Evolutionary conservation across 2,113 vertebrate species (phyloP), one percentile per base, ranked within the genome.

Genomic region (Scortum barcoo): DNA sequence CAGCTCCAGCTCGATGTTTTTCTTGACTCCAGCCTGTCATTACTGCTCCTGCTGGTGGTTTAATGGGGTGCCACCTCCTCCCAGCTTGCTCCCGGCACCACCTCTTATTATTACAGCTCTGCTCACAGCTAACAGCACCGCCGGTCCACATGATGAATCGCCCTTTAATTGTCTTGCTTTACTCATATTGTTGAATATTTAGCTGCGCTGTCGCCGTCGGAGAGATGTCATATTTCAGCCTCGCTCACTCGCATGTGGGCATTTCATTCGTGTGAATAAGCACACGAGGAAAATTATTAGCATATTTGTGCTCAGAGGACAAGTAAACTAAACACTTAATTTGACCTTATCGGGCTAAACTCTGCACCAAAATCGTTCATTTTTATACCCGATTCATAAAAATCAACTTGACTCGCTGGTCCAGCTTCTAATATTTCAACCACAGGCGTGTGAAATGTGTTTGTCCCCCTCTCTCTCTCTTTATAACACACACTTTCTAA

Each of bases 31-130:
- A 74, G 56, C 68, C 11, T 79, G 80, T 84, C 78, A 78, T 90
- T 83, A 75, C 7, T 77, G 81, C 78, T 85, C 17, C 54, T 76
- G 72, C 76, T 83, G 83, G 30, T 63, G 24, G 72, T 88, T 88
- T 88, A 86, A 86, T 86, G 83, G 77, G 76, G 80, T 73, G 78
- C 86, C 84, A 83, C 83, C 69, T 86, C 82, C 85, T 79, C 86
- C 66, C 88, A 76, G 89, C 69, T 54, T 57, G 75, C 84, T 77
- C 62, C 72, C 68, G 82, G 88, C 82, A 76, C 66, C 72, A 56
- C 80, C 84, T 79, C 54, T 46, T 46, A 71, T 87, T 81, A 88
- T 74, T 83, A 76, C 0, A 3, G 54, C 67, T 72, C 48, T 36
- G 57, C 61, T 48, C 72, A 36, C 71, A 53, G 48, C 68, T 56